Percentiles rank a stretch among this genome's conserved stretches.
Conservation (phyloP, 2,113 vertebrate species). For the Channa maculata region DNA sequence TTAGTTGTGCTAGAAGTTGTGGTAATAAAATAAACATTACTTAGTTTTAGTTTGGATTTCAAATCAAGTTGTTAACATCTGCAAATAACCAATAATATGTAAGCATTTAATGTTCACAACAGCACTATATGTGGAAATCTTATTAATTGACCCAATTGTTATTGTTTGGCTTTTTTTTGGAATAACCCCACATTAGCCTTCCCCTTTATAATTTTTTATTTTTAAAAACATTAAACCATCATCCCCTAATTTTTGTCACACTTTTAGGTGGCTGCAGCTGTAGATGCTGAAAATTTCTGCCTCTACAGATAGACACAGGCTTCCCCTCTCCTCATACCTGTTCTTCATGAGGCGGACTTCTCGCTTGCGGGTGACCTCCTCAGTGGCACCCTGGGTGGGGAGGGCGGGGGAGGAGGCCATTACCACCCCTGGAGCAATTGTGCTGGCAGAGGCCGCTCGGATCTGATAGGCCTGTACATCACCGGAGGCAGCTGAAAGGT, state of each 20-base stretch:
- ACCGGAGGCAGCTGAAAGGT: slow-evolving; percentile 90
- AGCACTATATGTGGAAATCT: too few relatives aligned
- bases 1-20: background rate
- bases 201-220: background rate
- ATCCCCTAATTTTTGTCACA: background rate
- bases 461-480: slow-evolving; percentile 98
- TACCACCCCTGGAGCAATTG: slow-evolving; percentile 93
- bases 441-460: slow-evolving; percentile 91
- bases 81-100: too few relatives aligned
- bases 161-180: too few relatives aligned
- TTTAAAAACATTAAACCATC: background rate
- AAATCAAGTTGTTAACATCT: too few relatives aligned
- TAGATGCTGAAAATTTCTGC: background rate
- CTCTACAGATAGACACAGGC: background rate
- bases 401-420: slow-evolving; percentile 95
- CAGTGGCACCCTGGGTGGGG: slow-evolving; percentile 88
- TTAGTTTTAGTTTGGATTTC: background rate
- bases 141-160: too few relatives aligned
- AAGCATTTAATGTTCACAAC: too few relatives aligned
- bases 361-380: slow-evolving; percentile 94
- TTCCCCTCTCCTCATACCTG: slow-evolving; percentile 81
- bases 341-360: slow-evolving; percentile 99
- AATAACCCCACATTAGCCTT: background rate
- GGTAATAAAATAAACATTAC: too few relatives aligned
- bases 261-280: background rate